Conservation (phyloP, 2,797 vertebrate genomes). For the Acipenser ruthenus region DNA sequence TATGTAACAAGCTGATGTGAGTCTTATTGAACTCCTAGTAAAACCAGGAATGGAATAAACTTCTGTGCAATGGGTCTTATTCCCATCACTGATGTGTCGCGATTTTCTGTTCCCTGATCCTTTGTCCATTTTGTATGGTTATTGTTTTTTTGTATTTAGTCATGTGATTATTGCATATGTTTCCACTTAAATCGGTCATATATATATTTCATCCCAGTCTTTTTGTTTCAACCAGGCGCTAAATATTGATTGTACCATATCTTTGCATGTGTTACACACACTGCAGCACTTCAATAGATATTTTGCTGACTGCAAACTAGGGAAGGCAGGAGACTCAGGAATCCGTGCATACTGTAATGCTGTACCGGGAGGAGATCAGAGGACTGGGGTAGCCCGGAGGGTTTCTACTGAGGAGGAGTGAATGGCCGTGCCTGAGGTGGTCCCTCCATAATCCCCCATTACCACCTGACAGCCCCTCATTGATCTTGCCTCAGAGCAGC, state of each 20-base stretch:
- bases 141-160: too few relatives aligned
- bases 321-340: neutral
- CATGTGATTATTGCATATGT: too few relatives aligned
- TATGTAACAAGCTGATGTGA: neutral
- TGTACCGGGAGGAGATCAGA: conserved; percentile 4
- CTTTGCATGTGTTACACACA: neutral
- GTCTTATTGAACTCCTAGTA: too few relatives aligned
- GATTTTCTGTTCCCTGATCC: too few relatives aligned
- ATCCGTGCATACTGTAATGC: neutral
- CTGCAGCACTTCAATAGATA: neutral
- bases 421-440: conserved; percentile 19
- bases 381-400: neutral
- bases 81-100: too few relatives aligned
- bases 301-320: conserved; percentile 1
- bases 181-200: neutral
- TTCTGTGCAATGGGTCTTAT: too few relatives aligned
- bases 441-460: conserved; percentile 25
- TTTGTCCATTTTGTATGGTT: too few relatives aligned
- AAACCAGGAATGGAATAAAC: too few relatives aligned
- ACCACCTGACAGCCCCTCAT: conserved; percentile 36
- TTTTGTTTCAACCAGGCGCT: neutral
- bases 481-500: conserved; percentile 46
- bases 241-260: neutral
- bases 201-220: neutral
- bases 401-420: neutral